Evolutionary conservation across 2,113 vertebrate species (phyloP).

Genomic region (Mirounga angustirostris): DNA sequence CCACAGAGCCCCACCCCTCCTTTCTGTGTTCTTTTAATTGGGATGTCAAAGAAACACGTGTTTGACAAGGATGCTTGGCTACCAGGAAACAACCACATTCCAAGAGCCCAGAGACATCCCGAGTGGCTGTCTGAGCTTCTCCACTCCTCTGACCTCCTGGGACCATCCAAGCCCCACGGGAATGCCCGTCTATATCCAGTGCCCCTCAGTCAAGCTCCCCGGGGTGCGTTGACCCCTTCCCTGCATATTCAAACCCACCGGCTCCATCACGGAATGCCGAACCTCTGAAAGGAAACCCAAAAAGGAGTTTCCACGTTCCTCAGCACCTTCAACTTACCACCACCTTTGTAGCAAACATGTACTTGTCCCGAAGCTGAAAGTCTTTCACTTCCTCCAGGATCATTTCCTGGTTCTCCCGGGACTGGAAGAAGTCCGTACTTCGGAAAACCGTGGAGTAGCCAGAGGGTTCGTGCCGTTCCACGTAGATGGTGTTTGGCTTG

Average conservation of each 20-base stretch:
- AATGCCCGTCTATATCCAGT: neutral
- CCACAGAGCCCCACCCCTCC: neutral
- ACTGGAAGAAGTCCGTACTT: constrained; percentile 98
- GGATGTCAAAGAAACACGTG: neutral
- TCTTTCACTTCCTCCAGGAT: constrained; percentile 95
- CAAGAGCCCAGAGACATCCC: neutral
- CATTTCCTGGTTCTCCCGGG: constrained; percentile 92
- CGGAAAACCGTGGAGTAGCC: constrained; percentile 93
- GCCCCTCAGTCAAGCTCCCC: neutral
- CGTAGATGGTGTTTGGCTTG: constrained; percentile 91
- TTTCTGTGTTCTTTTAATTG: neutral
- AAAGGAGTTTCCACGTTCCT: neutral
- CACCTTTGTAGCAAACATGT: constrained; percentile 97
- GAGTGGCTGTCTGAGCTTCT: neutral
- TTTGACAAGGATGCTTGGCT: neutral
- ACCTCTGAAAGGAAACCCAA: neutral
- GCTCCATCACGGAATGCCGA: neutral
- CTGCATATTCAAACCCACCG: neutral
- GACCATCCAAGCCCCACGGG: neutral
- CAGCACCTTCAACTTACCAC: constrained; percentile 88
- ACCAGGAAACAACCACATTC: neutral
- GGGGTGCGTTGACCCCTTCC: rapidly evolving
- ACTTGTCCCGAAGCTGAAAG: constrained; percentile 98
- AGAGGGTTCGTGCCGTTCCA: constrained; percentile 96
- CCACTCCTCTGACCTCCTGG: neutral